Evolutionary conservation across 2,113 vertebrate genomes (phyloP).

Genomic region (Zeus faber): DNA sequence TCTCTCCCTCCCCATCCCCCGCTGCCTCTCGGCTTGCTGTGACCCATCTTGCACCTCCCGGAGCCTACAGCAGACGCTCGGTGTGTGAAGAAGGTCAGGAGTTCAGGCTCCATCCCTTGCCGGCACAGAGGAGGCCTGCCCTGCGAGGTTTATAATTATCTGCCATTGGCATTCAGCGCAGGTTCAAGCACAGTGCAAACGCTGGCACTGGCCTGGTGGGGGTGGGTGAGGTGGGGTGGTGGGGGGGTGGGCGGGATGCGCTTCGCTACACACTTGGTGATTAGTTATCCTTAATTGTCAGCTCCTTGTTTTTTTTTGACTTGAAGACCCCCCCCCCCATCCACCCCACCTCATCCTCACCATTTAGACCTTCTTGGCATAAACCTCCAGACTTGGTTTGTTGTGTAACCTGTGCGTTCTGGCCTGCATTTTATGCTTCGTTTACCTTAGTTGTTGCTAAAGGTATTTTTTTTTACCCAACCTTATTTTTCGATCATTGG

Average conservation of each 20-base stretch:
- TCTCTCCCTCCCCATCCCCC: constrained; percentile 24
- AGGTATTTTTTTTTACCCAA: too few species aligned
- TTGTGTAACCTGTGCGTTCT: constrained; percentile 24
- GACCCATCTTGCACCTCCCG: constrained; percentile 80
- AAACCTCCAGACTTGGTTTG: too few species aligned
- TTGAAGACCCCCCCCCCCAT: constrained; percentile 39
- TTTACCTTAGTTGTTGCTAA: too few species aligned
- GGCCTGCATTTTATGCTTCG: constrained; percentile 20
- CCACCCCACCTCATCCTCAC: background rate
- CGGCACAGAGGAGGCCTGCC: constrained; percentile 66
- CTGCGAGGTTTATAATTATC: constrained; percentile 78
- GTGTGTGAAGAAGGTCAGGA: constrained; percentile 83
- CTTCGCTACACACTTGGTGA: constrained; percentile 74
- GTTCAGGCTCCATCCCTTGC: constrained; percentile 72
- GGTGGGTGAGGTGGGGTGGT: too few species aligned
- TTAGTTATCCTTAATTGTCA: constrained; percentile 78
- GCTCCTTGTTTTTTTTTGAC: constrained; percentile 64
- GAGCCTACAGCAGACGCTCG: constrained; percentile 75
- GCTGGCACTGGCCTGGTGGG: constrained; percentile 68
- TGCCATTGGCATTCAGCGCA: constrained; percentile 72
- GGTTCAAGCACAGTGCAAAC: constrained; percentile 79
- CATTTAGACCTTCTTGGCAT: constrained; percentile 37
- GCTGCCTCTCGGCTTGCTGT: constrained; percentile 67
- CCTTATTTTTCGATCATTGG: too few species aligned
- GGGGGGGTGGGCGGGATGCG: constrained; percentile 63